These are phyloP conservation scores for Holcopasites calliopsidis DNA, from an alignment of 1,140 invertebrate genomes.

Conservation along the genomic window DNA sequence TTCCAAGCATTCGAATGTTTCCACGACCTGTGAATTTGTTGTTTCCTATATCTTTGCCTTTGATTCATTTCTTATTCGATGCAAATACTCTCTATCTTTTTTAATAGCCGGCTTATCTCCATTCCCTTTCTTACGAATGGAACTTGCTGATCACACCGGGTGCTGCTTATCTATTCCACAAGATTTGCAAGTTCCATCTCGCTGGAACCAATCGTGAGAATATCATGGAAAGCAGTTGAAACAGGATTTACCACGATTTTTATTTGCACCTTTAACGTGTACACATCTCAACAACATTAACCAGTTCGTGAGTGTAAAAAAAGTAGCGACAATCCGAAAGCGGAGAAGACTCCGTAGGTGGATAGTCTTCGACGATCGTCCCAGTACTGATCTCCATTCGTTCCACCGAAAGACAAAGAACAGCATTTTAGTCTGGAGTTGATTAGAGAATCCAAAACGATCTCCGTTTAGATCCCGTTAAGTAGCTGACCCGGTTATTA, in stretches of 20 bases:
- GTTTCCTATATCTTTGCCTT: not conserved
- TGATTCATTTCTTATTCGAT: not conserved
- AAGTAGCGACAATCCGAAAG: constrained; percentile 43
- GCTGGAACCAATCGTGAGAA: not conserved
- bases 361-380: not conserved
- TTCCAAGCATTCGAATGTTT: not conserved
- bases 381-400: not conserved
- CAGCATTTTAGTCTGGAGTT: no score
- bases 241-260: constrained; percentile 36
- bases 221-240: not conserved
- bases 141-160: no score
- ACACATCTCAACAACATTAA: constrained; percentile 66
- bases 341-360: not conserved
- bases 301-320: constrained; percentile 60
- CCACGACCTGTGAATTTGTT: not conserved
- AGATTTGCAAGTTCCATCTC: no score
- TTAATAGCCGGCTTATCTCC: not conserved
- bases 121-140: not conserved
- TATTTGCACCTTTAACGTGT: constrained; percentile 64
- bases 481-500: no score
- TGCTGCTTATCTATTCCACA: no score
- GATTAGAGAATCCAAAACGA: no score
- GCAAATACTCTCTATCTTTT: not conserved
- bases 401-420: no score
- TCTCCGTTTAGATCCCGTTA: no score